Conservation (phyloP, 2,113 vertebrate genomes). For the Megaceryle maxima region DNA sequence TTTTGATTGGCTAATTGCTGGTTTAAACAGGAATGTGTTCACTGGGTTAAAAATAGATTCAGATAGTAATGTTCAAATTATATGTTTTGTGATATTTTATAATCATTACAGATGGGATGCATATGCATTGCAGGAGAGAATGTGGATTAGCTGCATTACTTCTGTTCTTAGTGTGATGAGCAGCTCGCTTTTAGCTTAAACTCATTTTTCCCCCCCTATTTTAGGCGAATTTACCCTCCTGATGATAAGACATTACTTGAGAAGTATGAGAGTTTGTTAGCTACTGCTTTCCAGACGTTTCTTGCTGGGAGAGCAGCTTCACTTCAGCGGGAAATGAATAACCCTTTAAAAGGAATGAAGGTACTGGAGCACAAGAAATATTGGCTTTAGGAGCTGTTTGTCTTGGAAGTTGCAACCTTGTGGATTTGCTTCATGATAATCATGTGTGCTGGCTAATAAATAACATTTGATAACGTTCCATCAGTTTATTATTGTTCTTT, state of each 20-base stretch:
- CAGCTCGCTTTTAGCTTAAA: not conserved
- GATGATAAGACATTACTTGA: constrained; percentile 97
- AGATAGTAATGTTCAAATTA: not conserved
- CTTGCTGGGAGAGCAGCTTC: constrained; percentile 96
- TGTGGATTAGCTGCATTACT: not conserved
- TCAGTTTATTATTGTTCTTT: too few relatives aligned
- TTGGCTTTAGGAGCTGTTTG: not conserved
- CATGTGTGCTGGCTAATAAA: not conserved
- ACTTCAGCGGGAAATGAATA: constrained; percentile 97
- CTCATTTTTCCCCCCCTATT: not conserved
- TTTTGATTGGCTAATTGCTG: not conserved
- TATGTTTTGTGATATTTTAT: not conserved
- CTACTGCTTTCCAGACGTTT: constrained; percentile 96
- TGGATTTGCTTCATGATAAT: not conserved
- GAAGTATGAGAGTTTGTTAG: constrained; percentile 95
- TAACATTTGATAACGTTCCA: not conserved
- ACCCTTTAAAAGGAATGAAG: constrained; percentile 99
- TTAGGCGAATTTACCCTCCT: constrained; percentile 97
- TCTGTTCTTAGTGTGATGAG: not conserved
- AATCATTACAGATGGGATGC: not conserved
- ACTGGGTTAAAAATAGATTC: not conserved
- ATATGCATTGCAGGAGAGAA: not conserved
- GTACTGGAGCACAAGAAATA: constrained; percentile 64
- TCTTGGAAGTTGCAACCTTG: not conserved
- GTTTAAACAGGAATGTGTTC: not conserved